A percentile compares a stretch with the other conserved stretches of the same genome.
Conservation (phyloP, 2,888 invertebrate species). For the Oegoconia quadripuncta region DNA sequence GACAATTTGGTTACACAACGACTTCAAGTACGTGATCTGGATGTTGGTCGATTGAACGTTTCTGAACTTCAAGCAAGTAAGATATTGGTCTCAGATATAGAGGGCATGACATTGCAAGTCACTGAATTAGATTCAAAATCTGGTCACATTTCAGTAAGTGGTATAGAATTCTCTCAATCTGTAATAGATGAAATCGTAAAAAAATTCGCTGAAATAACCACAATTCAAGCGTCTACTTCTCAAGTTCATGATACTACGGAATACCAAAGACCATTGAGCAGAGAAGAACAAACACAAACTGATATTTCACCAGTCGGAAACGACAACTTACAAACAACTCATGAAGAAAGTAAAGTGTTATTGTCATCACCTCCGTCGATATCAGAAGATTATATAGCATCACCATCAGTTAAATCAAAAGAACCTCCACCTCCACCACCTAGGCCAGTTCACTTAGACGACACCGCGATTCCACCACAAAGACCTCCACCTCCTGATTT, state of each 20-base stretch:
- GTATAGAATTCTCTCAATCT: constrained; percentile 83
- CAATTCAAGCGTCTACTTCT: constrained; percentile 29
- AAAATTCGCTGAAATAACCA: constrained; percentile 73
- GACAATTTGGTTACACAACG: constrained; percentile 79
- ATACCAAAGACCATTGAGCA: constrained; percentile 42
- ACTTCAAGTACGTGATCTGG: constrained; percentile 85
- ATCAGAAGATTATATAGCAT: constrained; percentile 6
- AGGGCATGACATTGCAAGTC: constrained; percentile 85
- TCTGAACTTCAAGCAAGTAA: constrained; percentile 88
- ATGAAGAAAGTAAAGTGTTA: constrained; percentile 9
- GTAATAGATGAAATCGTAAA: constrained; percentile 83
- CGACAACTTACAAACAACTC: constrained; percentile 24
- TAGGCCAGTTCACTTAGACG: constrained; percentile 37
- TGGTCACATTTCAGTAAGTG: constrained; percentile 82
- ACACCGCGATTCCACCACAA: constrained; percentile 49
- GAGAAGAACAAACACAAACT: constrained; percentile 68
- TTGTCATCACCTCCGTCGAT: constrained; percentile 10
- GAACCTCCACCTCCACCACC: constrained; percentile 29
- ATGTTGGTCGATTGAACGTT: constrained; percentile 88
- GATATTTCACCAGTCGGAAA: constrained; percentile 33
- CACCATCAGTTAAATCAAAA: constrained; percentile 12
- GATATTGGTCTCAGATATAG: constrained; percentile 89
- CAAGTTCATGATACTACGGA: constrained; percentile 30
- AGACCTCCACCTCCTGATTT: constrained; percentile 72
- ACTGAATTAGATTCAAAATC: constrained; percentile 85